Conservation (phyloP, 1,140 invertebrate genomes). For the Maconellicoccus hirsutus region DNA sequence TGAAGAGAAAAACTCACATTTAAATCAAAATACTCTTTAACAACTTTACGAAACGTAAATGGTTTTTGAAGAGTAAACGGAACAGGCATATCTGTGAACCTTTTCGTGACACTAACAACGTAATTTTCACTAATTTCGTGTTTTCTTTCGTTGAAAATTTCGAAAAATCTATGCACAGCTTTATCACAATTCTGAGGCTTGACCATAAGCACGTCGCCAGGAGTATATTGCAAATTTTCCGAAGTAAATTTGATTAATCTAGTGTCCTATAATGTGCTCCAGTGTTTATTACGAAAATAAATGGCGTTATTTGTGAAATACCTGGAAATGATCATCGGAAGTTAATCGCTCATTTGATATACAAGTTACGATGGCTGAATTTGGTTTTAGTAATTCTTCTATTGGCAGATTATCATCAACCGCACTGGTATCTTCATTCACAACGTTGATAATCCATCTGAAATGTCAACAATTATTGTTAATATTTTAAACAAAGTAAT, state of each 20-base stretch:
- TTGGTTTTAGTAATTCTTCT: slow-evolving; percentile 23
- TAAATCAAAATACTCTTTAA: slow-evolving; percentile 65
- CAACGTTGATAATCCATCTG: slow-evolving; percentile 28
- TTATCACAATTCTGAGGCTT: slow-evolving; percentile 66
- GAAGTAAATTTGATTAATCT: slow-evolving; percentile 53
- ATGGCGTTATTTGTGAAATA: slow-evolving; percentile 14
- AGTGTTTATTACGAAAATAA: slow-evolving; percentile 20
- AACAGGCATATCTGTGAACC: slow-evolving; percentile 48
- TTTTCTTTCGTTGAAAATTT: slow-evolving; percentile 41
- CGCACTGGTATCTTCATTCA: no score
- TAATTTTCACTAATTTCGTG: slow-evolving; percentile 36
- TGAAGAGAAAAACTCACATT: slow-evolving; percentile 35
- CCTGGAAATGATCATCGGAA: slow-evolving; percentile 43
- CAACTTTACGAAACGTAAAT: slow-evolving; percentile 49
- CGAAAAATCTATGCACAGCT: slow-evolving; percentile 59
- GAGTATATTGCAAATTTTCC: slow-evolving; percentile 47
- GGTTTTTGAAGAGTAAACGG: slow-evolving; percentile 44
- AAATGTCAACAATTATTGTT: slow-evolving; percentile 10
- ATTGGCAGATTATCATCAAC: neutral
- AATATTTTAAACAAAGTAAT: neutral
- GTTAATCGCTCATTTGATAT: slow-evolving; percentile 39
- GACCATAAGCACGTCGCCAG: slow-evolving; percentile 80
- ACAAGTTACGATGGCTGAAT: slow-evolving; percentile 23
- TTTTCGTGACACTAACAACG: slow-evolving; percentile 44
- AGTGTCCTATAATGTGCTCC: slow-evolving; percentile 61